phyloP scores from a whole-genome alignment of 2,888 invertebrate species.

The Dicycla oo region DNA sequence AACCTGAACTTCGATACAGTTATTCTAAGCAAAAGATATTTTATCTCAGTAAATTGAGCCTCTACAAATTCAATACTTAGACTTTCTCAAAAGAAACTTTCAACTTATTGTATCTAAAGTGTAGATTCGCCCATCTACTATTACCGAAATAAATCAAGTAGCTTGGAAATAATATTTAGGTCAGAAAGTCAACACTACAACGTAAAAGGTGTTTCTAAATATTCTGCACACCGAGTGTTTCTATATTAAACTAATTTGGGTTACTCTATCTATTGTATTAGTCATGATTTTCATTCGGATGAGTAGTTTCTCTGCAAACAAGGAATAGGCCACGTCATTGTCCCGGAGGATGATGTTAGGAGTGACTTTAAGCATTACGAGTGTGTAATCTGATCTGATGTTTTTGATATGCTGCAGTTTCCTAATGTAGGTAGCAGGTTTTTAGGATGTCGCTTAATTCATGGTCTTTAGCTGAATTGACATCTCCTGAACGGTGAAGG shows the following conservation, averaged over 20 bases:
- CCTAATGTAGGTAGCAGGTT: background rate
- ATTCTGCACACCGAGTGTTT: constrained; percentile 11
- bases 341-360: background rate
- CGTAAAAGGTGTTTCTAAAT: constrained; percentile 50
- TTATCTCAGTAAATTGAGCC: constrained; percentile 21
- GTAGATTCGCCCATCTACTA: too few relatives aligned
- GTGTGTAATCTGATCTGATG: background rate
- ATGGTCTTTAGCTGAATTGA: too few relatives aligned
- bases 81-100: constrained; percentile 13
- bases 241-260: constrained; percentile 19
- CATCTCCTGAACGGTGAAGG: background rate
- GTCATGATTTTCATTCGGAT: constrained; percentile 39
- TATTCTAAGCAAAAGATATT: constrained; percentile 13
- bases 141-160: constrained; percentile 18
- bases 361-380: background rate
- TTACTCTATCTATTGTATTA: constrained; percentile 29
- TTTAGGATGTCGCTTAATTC: background rate
- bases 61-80: constrained; percentile 7
- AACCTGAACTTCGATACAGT: constrained; percentile 12
- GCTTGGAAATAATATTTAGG: constrained; percentile 34
- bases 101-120: too few relatives aligned
- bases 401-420: background rate
- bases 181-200: constrained; percentile 50
- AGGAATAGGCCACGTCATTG: constrained; percentile 23
- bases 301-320: constrained; percentile 15